Evolutionary conservation across 2,113 vertebrate genomes (phyloP).

Genomic region (Papio anubis): DNA sequence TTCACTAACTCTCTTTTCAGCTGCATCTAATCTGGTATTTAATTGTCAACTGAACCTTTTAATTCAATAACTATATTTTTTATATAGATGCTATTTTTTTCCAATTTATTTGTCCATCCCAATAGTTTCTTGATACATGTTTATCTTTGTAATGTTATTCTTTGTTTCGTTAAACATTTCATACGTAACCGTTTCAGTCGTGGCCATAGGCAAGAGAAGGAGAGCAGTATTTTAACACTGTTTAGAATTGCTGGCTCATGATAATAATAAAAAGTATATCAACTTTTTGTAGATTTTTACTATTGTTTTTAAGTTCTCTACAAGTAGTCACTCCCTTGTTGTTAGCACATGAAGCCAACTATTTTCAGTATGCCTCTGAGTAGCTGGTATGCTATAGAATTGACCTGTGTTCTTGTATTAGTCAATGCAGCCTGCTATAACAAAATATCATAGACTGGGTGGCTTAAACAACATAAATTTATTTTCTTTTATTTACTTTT

Average conservation of each 20-base stretch:
- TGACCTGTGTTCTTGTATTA: not conserved
- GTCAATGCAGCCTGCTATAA: not conserved
- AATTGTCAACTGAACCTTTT: not conserved
- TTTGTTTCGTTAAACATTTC: not conserved
- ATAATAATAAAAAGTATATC: not conserved
- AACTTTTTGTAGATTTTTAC: not conserved
- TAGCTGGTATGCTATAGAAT: no score
- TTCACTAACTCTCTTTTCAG: not conserved
- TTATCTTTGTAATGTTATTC: not conserved
- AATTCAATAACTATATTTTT: not conserved
- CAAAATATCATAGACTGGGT: no score
- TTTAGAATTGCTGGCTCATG: not conserved
- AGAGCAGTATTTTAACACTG: not conserved
- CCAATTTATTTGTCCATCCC: not conserved
- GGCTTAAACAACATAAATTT: not conserved
- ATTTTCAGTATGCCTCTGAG: not conserved
- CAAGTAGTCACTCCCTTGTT: no score
- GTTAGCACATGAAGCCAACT: not conserved
- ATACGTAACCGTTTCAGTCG: not conserved
- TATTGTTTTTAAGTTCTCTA: not conserved
- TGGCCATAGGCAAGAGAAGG: not conserved
- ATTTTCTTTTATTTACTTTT: no score
- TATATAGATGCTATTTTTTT: not conserved
- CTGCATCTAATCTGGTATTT: not conserved
- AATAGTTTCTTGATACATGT: not conserved